phyloP scores from a whole-genome alignment of 2,113 vertebrate genomes.

The Paratilapia polleni region DNA sequence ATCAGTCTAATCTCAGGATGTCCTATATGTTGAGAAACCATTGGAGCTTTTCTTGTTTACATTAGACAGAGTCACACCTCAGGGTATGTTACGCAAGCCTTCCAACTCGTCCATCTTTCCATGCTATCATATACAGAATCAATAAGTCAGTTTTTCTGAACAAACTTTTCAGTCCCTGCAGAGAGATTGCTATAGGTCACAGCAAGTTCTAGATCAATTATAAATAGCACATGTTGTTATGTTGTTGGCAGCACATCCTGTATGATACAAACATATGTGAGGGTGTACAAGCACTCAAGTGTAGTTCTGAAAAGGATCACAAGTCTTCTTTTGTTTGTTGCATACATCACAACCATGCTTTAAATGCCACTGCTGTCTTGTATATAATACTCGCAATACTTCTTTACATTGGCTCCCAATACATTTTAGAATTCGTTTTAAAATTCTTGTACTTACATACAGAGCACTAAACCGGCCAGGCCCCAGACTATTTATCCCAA shows the following conservation, averaged over 20 bases:
- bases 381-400: no score
- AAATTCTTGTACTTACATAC: no score
- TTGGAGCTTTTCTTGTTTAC: slow-evolving; percentile 33
- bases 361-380: no score
- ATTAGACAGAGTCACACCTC: slow-evolving; percentile 23
- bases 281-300: no score
- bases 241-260: not conserved
- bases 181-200: not conserved
- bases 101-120: not conserved
- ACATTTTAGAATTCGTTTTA: no score
- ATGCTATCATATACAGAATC: not conserved
- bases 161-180: not conserved
- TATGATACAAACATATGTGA: not conserved
- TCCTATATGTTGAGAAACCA: not conserved
- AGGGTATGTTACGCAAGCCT: not conserved
- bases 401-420: no score
- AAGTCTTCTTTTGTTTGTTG: no score
- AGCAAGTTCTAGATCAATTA: not conserved
- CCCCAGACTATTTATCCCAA: no score
- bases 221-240: not conserved
- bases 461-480: no score
- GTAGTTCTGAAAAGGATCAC: no score
- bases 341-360: no score
- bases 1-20: not conserved
- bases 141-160: not conserved